These are phyloP conservation scores for Spodoptera picta DNA, from an alignment of 2,888 invertebrate species.

Conservation along the genomic window DNA sequence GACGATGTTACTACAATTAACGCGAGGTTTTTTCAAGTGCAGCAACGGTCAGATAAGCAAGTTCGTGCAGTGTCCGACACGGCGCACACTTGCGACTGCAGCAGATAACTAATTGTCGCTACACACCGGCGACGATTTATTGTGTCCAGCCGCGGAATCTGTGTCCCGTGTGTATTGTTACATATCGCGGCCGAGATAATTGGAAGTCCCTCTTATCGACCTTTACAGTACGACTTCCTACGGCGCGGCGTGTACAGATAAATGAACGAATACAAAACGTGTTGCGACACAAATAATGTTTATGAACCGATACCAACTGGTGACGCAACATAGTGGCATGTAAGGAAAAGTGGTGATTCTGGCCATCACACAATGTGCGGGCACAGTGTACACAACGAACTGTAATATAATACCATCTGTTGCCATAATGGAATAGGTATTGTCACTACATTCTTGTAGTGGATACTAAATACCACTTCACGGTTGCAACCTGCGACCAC, in stretches of 20 bases:
- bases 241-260: constrained; percentile 34
- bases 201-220: constrained; percentile 45
- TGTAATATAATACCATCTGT: no score
- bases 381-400: no score
- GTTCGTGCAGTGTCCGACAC: constrained; percentile 35
- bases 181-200: constrained; percentile 54
- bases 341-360: no score
- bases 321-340: neutral
- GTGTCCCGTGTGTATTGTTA: constrained; percentile 48
- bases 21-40: constrained; percentile 23
- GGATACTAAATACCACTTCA: no score
- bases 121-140: constrained; percentile 52
- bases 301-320: constrained; percentile 2
- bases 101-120: constrained; percentile 56
- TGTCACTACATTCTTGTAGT: no score
- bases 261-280: constrained; percentile 31
- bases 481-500: no score
- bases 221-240: constrained; percentile 38
- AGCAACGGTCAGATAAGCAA: constrained; percentile 24
- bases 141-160: constrained; percentile 16
- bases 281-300: constrained; percentile 33
- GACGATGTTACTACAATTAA: neutral
- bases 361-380: constrained; percentile 15
- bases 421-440: no score
- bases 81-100: constrained; percentile 29